Evolutionary conservation across 2,888 invertebrate species (phyloP).

Genomic region (Callinectes sapidus): DNA sequence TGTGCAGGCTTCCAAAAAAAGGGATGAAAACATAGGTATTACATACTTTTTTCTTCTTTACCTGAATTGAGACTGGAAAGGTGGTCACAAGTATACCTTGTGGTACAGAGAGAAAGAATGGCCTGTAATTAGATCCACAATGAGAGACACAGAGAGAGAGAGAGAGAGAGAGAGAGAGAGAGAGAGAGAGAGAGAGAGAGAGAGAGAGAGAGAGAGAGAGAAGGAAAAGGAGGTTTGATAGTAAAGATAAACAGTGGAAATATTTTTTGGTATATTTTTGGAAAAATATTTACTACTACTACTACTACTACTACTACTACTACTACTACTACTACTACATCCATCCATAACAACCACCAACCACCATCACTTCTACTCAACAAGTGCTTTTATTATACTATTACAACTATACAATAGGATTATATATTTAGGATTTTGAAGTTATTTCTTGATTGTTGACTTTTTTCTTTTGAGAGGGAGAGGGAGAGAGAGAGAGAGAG

Average conservation of each 20-base stretch:
- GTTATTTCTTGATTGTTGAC: too few relatives aligned
- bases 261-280: background rate
- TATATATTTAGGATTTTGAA: too few relatives aligned
- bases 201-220: background rate
- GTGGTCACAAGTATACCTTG: background rate
- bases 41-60: background rate
- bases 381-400: too few relatives aligned
- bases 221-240: background rate
- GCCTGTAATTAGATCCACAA: background rate
- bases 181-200: conserved; percentile 1
- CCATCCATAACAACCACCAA: too few relatives aligned
- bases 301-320: too few relatives aligned
- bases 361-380: too few relatives aligned
- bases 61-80: background rate
- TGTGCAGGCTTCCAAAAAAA: background rate
- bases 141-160: background rate
- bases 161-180: background rate
- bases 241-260: background rate
- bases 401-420: too few relatives aligned
- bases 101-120: background rate
- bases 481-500: too few relatives aligned
- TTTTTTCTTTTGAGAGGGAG: too few relatives aligned
- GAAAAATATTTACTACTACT: too few relatives aligned
- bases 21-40: background rate
- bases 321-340: too few relatives aligned